Base-by-base conservation (phyloP, 2,113 vertebrate genomes). In the Tragelaphus strepsiceros region DNA sequence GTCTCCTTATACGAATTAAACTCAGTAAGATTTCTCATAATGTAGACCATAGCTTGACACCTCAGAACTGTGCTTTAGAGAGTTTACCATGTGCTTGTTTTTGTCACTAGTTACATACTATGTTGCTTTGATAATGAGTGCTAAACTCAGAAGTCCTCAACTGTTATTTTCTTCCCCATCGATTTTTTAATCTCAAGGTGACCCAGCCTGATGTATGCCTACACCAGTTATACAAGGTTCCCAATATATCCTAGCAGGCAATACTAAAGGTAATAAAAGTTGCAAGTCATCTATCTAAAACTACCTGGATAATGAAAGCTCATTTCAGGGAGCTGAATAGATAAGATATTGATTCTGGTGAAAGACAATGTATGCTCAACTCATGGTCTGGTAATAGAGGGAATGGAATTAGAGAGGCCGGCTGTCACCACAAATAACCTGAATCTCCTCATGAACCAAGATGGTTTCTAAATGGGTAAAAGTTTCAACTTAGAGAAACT, bases 291-390 rank as follows among this genome's bases (percentile, higher is more conserved):
- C 97, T 96, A 96, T 98, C 96, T 97, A 97, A 98, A 97, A 96
- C 91, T 92, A 97, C 95, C 96, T 88, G 91, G 96, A 71, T 97
- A 98, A 98, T 98, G 98, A 97, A 98, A 97, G 91, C 74, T 98
- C 96, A 97, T 98, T 98, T 96, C 87, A 80, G 35, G 56, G 87
- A 97, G 77, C 91, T 90, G 93, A 98, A 97, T 95, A 97, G 98
- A 97, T 97, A 97, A 98, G 98, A 96, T 98, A 98, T 98, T 97
- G 98, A 98, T 98, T 94, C 97, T 96, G 90, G 96, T 96, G 91
- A 97, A 97, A 98, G 97, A 97, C 96, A 98, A 97, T 96, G 98
- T 97, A 88, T 97, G 93, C 81, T 94, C 62, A 95, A 96, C 96
- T 94, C 91, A 56, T 53, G 74, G 91, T 87, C 59, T 97, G 62